These are phyloP conservation scores for Scaptomyza reducta DNA, from an alignment of 2,888 invertebrate genomes.

Conservation along the genomic window DNA sequence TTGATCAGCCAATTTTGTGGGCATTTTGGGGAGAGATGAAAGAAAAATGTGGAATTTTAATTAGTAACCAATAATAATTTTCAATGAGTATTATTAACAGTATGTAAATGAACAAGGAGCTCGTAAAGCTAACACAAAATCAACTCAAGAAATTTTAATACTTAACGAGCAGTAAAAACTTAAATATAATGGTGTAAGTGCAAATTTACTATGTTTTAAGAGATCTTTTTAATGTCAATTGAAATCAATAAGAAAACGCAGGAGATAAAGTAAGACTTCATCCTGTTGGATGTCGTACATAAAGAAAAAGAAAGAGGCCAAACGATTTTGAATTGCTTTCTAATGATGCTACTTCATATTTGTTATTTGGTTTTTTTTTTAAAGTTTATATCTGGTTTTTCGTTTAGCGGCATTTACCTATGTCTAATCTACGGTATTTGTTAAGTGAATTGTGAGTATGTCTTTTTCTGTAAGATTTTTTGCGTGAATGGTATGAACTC, in stretches of 20 bases:
- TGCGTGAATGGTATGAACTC: constrained; percentile 88
- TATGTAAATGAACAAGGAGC: neutral
- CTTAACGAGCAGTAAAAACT: constrained; percentile 17
- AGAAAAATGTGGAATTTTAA: constrained; percentile 40
- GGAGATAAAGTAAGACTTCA: constrained; percentile 5
- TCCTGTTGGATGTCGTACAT: constrained; percentile 22
- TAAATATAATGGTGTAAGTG: constrained; percentile 11
- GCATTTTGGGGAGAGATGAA: constrained; percentile 43
- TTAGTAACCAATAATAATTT: constrained; percentile 44
- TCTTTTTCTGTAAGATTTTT: constrained; percentile 84
- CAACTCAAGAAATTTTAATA: neutral
- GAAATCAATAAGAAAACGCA: constrained; percentile 11
- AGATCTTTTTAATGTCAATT: neutral
- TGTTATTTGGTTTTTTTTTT: constrained; percentile 11
- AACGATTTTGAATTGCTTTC: constrained; percentile 24
- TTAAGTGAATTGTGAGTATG: constrained; percentile 85
- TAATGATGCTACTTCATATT: constrained; percentile 24
- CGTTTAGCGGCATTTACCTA: constrained; percentile 83
- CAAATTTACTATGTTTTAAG: neutral
- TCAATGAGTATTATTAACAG: constrained; percentile 23
- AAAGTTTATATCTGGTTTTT: constrained; percentile 37
- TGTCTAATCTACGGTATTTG: constrained; percentile 85
- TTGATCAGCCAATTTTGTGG: constrained; percentile 32
- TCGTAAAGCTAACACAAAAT: constrained; percentile 9
- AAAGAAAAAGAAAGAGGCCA: constrained; percentile 6